Percentiles rank a stretch among this genome's conserved stretches.
phyloP scores from a whole-genome alignment of 2,113 vertebrate species.

The Pachycephala philippinensis region DNA sequence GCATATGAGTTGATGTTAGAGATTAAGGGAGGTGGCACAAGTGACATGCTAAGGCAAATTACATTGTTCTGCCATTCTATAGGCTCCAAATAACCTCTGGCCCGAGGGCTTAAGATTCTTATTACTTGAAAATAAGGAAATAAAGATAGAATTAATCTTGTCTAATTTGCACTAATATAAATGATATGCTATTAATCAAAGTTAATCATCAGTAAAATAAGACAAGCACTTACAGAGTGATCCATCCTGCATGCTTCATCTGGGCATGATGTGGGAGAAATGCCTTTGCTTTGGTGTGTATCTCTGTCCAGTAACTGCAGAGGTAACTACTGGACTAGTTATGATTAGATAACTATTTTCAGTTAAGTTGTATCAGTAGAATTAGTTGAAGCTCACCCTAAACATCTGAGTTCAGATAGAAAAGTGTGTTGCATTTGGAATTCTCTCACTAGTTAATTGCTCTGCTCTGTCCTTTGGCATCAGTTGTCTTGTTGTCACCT shows the following conservation, averaged over 20 bases:
- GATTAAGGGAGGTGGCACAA: not conserved
- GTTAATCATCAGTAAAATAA: not conserved
- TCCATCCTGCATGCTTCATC: not conserved
- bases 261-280: not conserved
- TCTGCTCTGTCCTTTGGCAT: not conserved
- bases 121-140: not conserved
- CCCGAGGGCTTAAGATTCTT: not conserved
- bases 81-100: not conserved
- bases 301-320: not conserved
- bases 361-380: not conserved
- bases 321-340: not conserved
- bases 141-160: not conserved
- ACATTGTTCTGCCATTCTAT: not conserved
- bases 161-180: not conserved
- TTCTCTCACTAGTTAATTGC: not conserved
- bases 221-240: not conserved
- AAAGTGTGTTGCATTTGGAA: not conserved
- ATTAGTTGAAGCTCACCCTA: not conserved
- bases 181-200: not conserved
- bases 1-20: not conserved
- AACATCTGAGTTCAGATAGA: not conserved
- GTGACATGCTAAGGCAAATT: not conserved
- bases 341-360: not conserved
- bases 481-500: not conserved
- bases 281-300: not conserved